Conservation (phyloP, 2,797 vertebrate species). For the Enteromius treurensis region DNA sequence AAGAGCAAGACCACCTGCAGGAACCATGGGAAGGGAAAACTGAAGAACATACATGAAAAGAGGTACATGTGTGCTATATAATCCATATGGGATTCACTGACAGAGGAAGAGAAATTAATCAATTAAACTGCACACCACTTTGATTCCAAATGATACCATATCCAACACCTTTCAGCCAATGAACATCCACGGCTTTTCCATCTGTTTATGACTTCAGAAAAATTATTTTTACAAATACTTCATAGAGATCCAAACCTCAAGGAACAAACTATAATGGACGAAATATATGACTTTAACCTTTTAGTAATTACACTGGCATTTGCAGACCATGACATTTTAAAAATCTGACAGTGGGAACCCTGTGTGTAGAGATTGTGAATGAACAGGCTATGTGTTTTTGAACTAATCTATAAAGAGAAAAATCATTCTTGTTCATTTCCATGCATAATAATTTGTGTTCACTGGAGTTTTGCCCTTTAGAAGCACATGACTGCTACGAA, state of each 20-base stretch:
- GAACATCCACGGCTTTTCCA: background rate
- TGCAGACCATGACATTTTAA: background rate
- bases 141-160: background rate
- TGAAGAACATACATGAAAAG: constrained; percentile 8
- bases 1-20: constrained; percentile 39
- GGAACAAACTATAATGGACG: background rate
- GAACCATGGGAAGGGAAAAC: constrained; percentile 25
- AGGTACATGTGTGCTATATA: constrained; percentile 19
- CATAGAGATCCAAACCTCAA: background rate
- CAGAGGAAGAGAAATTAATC: constrained; percentile 1
- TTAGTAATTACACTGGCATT: background rate
- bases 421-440: constrained; percentile 6
- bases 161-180: background rate
- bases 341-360: background rate
- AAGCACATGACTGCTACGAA: background rate
- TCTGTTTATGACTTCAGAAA: background rate
- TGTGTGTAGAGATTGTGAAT: background rate
- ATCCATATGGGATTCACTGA: constrained; percentile 15
- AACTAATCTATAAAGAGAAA: background rate
- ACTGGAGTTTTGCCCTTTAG: background rate
- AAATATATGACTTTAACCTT: background rate
- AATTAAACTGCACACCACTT: background rate
- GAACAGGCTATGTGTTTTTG: background rate
- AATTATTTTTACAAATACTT: background rate
- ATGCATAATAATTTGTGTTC: background rate